Conservation (phyloP, 2,888 invertebrate genomes). For the Eulithis prunata region DNA sequence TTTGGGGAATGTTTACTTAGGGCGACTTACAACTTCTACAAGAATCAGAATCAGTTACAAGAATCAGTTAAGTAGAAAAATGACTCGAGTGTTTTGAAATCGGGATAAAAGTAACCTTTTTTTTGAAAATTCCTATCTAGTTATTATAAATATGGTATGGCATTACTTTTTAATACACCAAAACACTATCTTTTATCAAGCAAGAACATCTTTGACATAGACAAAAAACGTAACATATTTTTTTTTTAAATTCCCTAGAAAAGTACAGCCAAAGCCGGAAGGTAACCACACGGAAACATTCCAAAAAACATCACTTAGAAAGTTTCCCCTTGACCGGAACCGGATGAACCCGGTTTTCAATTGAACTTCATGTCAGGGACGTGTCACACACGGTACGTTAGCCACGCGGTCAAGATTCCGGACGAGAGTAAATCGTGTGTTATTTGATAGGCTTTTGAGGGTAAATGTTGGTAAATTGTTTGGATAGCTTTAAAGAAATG, state of each 20-base stretch:
- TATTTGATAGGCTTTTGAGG: conserved; percentile 48
- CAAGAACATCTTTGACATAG: too few species aligned
- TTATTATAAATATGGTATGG: too few species aligned
- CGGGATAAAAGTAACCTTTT: conserved; percentile 8
- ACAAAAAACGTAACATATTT: too few species aligned
- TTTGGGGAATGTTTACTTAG: conserved; percentile 49
- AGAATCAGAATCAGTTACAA: conserved; percentile 40
- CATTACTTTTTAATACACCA: too few species aligned
- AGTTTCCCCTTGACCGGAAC: conserved; percentile 53
- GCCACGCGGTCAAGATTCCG: conserved; percentile 48
- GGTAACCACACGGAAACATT: conserved; percentile 74
- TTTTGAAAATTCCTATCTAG: background rate
- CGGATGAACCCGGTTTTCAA: conserved; percentile 70
- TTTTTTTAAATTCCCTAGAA: background rate
- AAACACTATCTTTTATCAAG: too few species aligned
- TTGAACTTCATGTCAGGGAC: conserved; percentile 70
- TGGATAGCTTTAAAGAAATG: conserved; percentile 10
- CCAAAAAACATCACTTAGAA: conserved; percentile 70
- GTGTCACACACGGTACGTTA: conserved; percentile 75
- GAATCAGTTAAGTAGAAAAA: conserved; percentile 36
- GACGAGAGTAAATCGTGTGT: conserved; percentile 65
- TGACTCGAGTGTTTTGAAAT: conserved; percentile 28
- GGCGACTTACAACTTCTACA: conserved; percentile 37
- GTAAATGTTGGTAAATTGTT: conserved; percentile 41
- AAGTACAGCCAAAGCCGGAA: conserved; percentile 33